Evolutionary conservation across 92 coral and sea anemone genomes (phyloP).

Genomic region (Virgularia gustaviana): DNA sequence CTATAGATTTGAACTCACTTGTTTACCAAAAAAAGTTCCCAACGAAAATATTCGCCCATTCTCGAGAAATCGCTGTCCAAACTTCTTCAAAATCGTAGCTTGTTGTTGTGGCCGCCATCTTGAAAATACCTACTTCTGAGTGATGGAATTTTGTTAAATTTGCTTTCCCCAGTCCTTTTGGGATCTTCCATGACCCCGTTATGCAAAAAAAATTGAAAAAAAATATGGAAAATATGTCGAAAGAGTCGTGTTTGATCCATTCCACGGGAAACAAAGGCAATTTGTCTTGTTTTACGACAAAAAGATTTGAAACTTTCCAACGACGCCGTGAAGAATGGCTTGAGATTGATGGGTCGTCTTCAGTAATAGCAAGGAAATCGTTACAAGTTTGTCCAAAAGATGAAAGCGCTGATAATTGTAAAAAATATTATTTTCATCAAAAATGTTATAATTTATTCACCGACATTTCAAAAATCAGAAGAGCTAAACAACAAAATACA

Average conservation of each 20-base stretch:
- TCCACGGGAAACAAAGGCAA: neutral
- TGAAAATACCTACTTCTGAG: no score
- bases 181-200: no score
- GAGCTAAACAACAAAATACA: neutral
- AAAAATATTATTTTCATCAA: neutral
- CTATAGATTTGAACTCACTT: no score
- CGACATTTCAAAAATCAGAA: neutral
- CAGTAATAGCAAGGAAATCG: neutral
- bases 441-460: neutral
- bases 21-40: no score
- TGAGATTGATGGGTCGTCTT: neutral
- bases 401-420: neutral
- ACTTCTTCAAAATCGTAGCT: no score
- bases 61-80: no score
- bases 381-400: neutral
- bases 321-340: neutral
- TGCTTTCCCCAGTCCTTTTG: no score
- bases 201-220: no score
- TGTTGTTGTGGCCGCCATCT: no score
- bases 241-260: neutral
- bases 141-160: no score
- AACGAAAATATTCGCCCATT: no score
- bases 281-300: neutral
- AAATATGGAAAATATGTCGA: no score
- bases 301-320: neutral